Evolutionary conservation across 2,888 invertebrate genomes (phyloP).

Genomic region (Lissocephala sabroskyi): DNA sequence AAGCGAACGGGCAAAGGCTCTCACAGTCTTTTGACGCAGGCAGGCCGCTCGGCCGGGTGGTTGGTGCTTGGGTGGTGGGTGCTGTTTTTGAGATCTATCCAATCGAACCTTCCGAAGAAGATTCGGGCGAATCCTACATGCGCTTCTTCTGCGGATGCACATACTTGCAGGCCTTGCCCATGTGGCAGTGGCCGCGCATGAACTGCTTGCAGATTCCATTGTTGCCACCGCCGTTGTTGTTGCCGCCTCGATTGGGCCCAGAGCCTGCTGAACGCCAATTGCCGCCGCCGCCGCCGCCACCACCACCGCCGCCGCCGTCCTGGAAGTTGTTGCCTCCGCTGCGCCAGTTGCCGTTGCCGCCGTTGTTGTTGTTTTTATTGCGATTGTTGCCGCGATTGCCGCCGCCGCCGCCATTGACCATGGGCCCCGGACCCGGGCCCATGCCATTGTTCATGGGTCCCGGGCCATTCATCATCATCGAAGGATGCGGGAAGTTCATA

Average conservation of each 20-base stretch:
- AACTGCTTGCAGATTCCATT: conserved; percentile 82
- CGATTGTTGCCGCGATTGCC: conserved; percentile 35
- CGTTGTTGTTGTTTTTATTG: conserved; percentile 45
- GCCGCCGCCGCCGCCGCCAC: conserved; percentile 66
- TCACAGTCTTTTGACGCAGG: too few species aligned
- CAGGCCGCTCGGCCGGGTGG: too few species aligned
- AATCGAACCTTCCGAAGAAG: conserved; percentile 54
- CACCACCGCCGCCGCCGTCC: conserved; percentile 53
- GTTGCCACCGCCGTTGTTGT: conserved; percentile 55
- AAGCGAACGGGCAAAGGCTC: too few species aligned
- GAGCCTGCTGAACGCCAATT: conserved; percentile 76
- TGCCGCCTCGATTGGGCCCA: conserved; percentile 66
- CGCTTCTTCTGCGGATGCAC: conserved; percentile 78
- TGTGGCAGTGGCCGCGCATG: conserved; percentile 85
- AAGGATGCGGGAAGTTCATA: conserved; percentile 44
- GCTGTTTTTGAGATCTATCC: conserved; percentile 39
- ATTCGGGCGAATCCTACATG: conserved; percentile 60
- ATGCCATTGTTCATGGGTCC: conserved; percentile 37
- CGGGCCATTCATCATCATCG: conserved; percentile 55
- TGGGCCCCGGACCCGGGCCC: too few species aligned
- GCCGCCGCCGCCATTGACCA: conserved; percentile 51
- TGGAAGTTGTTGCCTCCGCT: conserved; percentile 68
- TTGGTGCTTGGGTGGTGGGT: not conserved
- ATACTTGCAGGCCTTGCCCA: conserved; percentile 87
- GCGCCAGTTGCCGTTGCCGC: conserved; percentile 64